Evolutionary conservation across 1,140 invertebrate species (phyloP).

Genomic region (Aleiodes sp.): DNA sequence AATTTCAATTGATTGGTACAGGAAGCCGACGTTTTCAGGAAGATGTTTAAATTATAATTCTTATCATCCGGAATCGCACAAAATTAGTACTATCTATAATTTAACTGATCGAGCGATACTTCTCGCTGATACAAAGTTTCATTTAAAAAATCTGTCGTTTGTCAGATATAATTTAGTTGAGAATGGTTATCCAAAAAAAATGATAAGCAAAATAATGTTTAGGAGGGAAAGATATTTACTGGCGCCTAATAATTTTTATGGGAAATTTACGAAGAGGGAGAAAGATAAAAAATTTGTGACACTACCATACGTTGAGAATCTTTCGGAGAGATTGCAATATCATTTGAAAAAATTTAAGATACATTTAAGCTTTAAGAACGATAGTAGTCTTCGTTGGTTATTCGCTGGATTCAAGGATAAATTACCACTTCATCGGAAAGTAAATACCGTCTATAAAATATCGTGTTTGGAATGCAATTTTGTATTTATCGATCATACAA

Average conservation of each 20-base stretch:
- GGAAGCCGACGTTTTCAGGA: constrained; percentile 25
- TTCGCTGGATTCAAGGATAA: constrained; percentile 24
- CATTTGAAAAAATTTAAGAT: not conserved
- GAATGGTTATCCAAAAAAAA: constrained; percentile 23
- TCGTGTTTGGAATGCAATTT: constrained; percentile 19
- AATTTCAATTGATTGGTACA: constrained; percentile 27
- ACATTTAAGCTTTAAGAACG: constrained; percentile 8
- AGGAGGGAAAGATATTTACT: not conserved
- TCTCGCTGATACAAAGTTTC: constrained; percentile 8
- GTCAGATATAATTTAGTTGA: not conserved
- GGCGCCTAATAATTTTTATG: not conserved
- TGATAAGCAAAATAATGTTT: not conserved
- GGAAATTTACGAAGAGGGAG: not conserved
- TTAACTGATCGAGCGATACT: constrained; percentile 25
- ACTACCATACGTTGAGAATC: constrained; percentile 22
- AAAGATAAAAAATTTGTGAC: not conserved
- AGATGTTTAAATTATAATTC: constrained; percentile 29
- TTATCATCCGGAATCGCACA: constrained; percentile 17
- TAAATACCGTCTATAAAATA: constrained; percentile 14
- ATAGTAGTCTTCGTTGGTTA: constrained; percentile 16
- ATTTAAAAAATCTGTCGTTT: constrained; percentile 15
- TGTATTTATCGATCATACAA: constrained; percentile 25
- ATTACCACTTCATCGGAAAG: not conserved
- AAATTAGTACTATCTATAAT: constrained; percentile 4
- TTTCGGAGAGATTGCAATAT: constrained; percentile 5